Conservation (phyloP, 1,140 invertebrate genomes). For the Drosophila nikananu region DNA sequence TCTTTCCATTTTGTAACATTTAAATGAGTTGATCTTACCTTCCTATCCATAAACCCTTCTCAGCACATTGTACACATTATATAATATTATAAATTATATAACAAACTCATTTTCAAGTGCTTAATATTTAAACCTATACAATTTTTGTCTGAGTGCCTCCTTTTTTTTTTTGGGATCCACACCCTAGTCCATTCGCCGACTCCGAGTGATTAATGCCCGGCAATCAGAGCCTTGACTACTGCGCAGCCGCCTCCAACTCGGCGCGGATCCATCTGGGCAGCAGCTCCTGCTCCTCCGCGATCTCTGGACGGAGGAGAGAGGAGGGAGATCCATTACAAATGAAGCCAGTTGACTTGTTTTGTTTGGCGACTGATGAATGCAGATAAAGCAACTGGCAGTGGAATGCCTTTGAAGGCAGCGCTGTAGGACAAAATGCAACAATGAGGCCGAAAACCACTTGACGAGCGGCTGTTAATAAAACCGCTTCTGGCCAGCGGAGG, state of each 20-base stretch:
- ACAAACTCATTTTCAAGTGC: no score
- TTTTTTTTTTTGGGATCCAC: conserved; percentile 23
- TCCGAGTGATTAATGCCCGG: conserved; percentile 55
- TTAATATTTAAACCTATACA: background rate
- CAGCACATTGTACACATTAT: no score
- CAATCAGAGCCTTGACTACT: conserved; percentile 76
- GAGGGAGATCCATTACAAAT: conserved; percentile 65
- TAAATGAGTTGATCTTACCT: background rate
- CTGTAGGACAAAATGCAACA: conserved; percentile 77
- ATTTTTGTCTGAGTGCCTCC: conserved; percentile 4
- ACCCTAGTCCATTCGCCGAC: conserved; percentile 9
- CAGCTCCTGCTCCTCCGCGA: conserved; percentile 2
- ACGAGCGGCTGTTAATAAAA: conserved; percentile 67
- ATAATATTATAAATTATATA: background rate
- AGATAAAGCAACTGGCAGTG: conserved; percentile 65
- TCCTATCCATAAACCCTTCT: background rate
- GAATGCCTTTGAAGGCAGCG: conserved; percentile 75
- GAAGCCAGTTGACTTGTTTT: conserved; percentile 67
- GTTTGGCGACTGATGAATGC: conserved; percentile 80
- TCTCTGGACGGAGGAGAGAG: background rate
- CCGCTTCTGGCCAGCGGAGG: conserved; percentile 37
- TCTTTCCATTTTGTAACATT: background rate
- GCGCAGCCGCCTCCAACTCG: conserved; percentile 68
- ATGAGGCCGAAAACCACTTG: conserved; percentile 65
- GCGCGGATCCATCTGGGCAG: background rate